phyloP scores from a whole-genome alignment of 2,113 vertebrate species.

The Pituophis catenifer region DNA sequence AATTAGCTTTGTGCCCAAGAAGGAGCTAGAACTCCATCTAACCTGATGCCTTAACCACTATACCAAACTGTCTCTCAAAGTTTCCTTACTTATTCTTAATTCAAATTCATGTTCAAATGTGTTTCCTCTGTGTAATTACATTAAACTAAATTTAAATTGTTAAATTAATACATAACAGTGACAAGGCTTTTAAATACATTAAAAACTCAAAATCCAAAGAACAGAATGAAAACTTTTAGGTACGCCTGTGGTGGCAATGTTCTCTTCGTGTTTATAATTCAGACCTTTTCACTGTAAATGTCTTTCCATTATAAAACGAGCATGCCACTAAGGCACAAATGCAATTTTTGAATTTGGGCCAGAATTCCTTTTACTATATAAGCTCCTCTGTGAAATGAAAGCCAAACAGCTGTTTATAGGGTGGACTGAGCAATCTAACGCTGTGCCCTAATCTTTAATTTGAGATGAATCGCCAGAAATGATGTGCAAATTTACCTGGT shows the following conservation, averaged over 20 bases:
- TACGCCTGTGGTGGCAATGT: background rate
- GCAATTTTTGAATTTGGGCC: conserved; percentile 57
- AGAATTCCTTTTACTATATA: conserved; percentile 63
- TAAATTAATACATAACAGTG: background rate
- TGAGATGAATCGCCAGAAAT: conserved; percentile 42
- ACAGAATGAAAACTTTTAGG: background rate
- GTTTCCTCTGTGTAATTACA: background rate
- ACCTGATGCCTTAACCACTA: background rate
- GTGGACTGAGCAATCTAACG: conserved; percentile 59
- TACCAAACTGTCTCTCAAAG: background rate
- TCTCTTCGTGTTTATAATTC: conserved; percentile 17
- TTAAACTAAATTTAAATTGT: background rate
- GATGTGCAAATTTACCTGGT: conserved; percentile 61
- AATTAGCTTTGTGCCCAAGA: background rate
- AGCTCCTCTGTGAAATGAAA: conserved; percentile 64
- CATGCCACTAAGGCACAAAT: conserved; percentile 59
- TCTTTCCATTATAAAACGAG: conserved; percentile 61
- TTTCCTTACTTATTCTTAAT: background rate
- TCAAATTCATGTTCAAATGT: background rate
- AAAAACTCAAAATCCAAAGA: conserved; percentile 14
- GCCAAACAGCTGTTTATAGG: conserved; percentile 66
- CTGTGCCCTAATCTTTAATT: conserved; percentile 57
- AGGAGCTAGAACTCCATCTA: background rate
- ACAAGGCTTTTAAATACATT: background rate
- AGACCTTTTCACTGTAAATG: conserved; percentile 55